A percentile compares a stretch with the other conserved stretches of the same genome.
phyloP scores from a whole-genome alignment of 2,888 invertebrate genomes.

The Liopterus haemorrhoidalis region DNA sequence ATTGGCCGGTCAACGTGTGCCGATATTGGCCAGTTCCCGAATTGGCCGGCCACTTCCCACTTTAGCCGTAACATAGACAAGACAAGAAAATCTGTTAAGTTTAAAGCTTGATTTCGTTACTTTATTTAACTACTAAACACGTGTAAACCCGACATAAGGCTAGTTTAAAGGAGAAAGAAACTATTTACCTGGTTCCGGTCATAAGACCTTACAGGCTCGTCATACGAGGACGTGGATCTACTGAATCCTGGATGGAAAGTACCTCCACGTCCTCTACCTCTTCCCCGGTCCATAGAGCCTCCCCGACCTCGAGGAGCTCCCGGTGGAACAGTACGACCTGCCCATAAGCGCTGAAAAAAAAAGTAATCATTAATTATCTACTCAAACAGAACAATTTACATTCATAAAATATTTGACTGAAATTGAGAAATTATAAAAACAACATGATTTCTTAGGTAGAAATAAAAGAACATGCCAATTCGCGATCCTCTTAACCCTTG shows the following conservation, averaged over 20 bases:
- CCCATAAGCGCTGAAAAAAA: constrained; percentile 45
- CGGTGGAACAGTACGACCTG: constrained; percentile 43
- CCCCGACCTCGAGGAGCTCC: constrained; percentile 44
- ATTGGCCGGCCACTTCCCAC: too few relatives aligned
- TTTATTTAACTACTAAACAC: too few relatives aligned
- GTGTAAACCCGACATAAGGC: too few relatives aligned
- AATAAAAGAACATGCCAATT: too few relatives aligned
- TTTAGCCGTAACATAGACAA: too few relatives aligned
- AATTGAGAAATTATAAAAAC: constrained; percentile 5
- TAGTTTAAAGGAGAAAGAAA: too few relatives aligned
- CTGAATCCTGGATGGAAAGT: constrained; percentile 27
- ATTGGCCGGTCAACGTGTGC: too few relatives aligned
- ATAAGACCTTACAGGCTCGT: constrained; percentile 20
- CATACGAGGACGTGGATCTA: constrained; percentile 24
- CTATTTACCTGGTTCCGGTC: constrained; percentile 15
- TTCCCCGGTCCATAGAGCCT: constrained; percentile 48
- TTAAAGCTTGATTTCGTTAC: too few relatives aligned
- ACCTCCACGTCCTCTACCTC: constrained; percentile 38
- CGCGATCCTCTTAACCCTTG: too few relatives aligned
- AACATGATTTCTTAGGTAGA: too few relatives aligned
- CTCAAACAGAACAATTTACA: not conserved
- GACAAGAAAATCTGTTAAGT: too few relatives aligned
- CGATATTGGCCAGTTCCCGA: too few relatives aligned
- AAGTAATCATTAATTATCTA: constrained; percentile 3
- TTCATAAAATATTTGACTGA: not conserved